Evolutionary conservation across 2,113 vertebrate species (phyloP), one percentile per base, ranked within the genome.

Genomic region (Raja brachyura): DNA sequence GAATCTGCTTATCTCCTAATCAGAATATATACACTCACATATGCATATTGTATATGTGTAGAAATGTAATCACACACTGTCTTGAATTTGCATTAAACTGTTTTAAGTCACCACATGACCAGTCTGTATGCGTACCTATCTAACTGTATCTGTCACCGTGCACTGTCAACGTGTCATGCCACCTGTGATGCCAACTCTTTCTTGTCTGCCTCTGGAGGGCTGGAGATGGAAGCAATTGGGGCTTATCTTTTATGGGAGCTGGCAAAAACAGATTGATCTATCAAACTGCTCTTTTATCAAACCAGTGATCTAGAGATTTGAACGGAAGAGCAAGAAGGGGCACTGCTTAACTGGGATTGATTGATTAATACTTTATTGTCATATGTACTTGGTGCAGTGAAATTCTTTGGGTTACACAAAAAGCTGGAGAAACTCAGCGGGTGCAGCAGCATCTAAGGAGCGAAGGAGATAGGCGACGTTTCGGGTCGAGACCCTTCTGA

Each of bases 41-140:
- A 99, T 99, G 98, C 98, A 99, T 99, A 99, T 99, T 99, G 98
- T 99, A 99, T 99, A 99, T 99, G 98, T 99, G 98, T 98, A 98
- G 98, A 98, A 97, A 97, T 98, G 98, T 99, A 98, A 98, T 98
- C 98, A 98, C 98, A 98, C 98, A 98, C 97, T 99, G 98, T 99
- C 98, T 99, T 98, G 98, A 97, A 99, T 98, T 99, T 98, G 98
- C 98, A 99, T 99, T 99, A 99, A 99, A 99, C 98, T 98, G 98
- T 98, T 97, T 96, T 98, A 97, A 99, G 97, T 99, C 98, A 99
- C 98, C 95, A 96, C 96, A 96, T 94, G 54, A 93, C 33, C 93
- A 73, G 79, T 78, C 94, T 93, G 93, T 93, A 70, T 93, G 0
- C 93, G 63, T 94, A 78, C 93, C 93, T 95, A 81, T 83, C 92